Base-by-base conservation (phyloP, 2,888 invertebrate species). In the Caenorhabditis sp. region DNA sequence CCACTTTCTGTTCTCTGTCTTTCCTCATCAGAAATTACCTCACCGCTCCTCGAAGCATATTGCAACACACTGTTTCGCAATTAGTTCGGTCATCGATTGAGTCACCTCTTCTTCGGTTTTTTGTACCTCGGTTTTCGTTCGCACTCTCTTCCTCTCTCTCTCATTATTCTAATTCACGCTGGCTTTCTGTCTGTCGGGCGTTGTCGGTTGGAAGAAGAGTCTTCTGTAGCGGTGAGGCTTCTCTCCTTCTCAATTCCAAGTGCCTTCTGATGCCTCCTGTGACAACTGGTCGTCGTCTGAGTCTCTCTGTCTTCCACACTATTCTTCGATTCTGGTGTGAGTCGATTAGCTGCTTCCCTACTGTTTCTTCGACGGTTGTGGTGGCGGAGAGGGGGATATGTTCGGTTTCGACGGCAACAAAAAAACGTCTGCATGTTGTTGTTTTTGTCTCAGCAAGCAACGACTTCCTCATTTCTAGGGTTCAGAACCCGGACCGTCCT, bases 41-140 rank as follows among this genome's bases (percentile, higher is more conserved):
- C 68, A 19, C 22, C 26, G 38, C 70, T 49, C 64, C 47, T 38
- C 75, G 47, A 58, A 75, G 66, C 49, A 76, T 61, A 76, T 76
- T 76, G 76, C 76, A 76, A 76, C 76, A 76, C 70, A 56, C 69
- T 59, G 76, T 76, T 69, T 76, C 69, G 69, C 76, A 76, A 76
- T 76, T 69, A 69, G 76, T 76, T 76, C 69, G 68, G 76, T 76
- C 76, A 69, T 76, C 68, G 76, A 76, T 76, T 69, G 76, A 76
- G 68, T 68, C 66, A 66, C 47, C 54, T 14, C n/a, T 26, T 56
- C 56, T 58, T 64, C 38, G 8, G 2, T n/a, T 49, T 22, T 49
- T 49, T n/a, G n/a, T 49, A 19, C 49, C 16, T 47, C 47, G 5
- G 19, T 49, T 54, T 54, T 54, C 35, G 28, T 35, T 66, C 66